A percentile compares a stretch with the other conserved stretches of the same genome.
Conservation (phyloP, 2,888 invertebrate species). For the Drosophila flavopinicola region DNA sequence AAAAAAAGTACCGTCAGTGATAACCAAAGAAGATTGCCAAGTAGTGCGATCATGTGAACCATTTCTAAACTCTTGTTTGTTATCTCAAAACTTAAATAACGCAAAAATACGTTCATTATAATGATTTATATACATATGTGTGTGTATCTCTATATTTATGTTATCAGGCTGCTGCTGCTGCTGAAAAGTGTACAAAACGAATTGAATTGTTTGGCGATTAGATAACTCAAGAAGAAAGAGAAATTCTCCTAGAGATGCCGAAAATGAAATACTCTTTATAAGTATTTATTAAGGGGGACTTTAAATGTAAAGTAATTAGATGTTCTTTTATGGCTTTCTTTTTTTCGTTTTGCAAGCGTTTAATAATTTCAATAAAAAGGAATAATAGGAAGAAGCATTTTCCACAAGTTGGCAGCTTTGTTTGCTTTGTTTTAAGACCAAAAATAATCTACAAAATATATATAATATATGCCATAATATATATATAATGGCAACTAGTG, state of each 20-base stretch:
- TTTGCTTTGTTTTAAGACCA: no score
- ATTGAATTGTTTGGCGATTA: conserved; percentile 41
- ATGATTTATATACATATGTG: conserved; percentile 26
- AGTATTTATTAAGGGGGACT: no score
- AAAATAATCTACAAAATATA: no score
- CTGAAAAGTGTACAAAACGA: conserved; percentile 25
- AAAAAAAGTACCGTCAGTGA: neutral
- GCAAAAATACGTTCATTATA: conserved; percentile 21
- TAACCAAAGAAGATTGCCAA: neutral
- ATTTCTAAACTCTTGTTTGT: conserved; percentile 19
- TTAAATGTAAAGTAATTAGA: no score
- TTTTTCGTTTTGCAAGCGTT: neutral
- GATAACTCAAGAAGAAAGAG: conserved; percentile 26
- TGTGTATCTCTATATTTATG: conserved; percentile 1
- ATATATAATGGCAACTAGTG: conserved; percentile 5
- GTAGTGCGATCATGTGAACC: conserved; percentile 5
- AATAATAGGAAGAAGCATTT: neutral
- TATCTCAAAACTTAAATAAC: conserved; percentile 24
- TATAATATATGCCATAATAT: conserved; percentile 2
- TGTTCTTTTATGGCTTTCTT: no score
- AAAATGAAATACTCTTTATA: neutral
- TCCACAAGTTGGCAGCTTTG: conserved; percentile 17
- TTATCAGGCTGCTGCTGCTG: conserved; percentile 19
- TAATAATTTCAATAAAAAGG: neutral
- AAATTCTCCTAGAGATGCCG: neutral